Conservation (phyloP, 2,113 vertebrate genomes). For the Gopherus flavomarginatus region DNA sequence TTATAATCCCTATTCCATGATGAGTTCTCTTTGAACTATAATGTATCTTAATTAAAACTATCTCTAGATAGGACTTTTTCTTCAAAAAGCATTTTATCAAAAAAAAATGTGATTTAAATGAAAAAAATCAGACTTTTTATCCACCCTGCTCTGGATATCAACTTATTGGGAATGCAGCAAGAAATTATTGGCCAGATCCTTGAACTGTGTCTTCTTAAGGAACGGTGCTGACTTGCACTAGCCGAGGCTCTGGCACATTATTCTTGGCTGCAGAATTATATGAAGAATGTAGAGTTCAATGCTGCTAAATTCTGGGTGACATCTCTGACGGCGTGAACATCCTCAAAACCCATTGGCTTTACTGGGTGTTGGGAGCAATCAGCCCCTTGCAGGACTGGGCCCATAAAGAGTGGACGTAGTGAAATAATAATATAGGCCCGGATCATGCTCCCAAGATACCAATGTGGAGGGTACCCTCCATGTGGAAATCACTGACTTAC, state of each 20-base stretch:
- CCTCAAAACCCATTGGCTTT: rapidly evolving
- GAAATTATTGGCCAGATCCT: not conserved
- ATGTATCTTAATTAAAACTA: too few species aligned
- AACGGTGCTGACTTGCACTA: not conserved
- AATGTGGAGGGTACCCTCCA: not conserved
- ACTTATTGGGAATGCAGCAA: not conserved
- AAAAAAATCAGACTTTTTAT: too few species aligned
- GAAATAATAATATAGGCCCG: not conserved
- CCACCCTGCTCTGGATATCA: not conserved
- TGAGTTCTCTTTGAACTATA: too few species aligned
- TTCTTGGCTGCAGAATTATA: not conserved
- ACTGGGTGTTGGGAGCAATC: not conserved
- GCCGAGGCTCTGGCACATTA: not conserved
- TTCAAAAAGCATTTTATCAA: too few species aligned
- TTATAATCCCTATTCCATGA: too few species aligned
- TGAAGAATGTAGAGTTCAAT: not conserved
- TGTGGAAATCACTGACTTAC: not conserved
- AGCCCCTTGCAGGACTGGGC: not conserved
- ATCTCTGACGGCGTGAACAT: not conserved
- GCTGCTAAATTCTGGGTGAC: not conserved
- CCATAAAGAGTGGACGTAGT: not conserved
- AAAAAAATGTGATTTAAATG: too few species aligned
- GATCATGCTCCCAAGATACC: not conserved
- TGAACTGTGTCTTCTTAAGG: not conserved
- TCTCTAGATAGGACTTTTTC: too few species aligned